Conservation (phyloP, 2,888 invertebrate species). For the Oligia latruncula region DNA sequence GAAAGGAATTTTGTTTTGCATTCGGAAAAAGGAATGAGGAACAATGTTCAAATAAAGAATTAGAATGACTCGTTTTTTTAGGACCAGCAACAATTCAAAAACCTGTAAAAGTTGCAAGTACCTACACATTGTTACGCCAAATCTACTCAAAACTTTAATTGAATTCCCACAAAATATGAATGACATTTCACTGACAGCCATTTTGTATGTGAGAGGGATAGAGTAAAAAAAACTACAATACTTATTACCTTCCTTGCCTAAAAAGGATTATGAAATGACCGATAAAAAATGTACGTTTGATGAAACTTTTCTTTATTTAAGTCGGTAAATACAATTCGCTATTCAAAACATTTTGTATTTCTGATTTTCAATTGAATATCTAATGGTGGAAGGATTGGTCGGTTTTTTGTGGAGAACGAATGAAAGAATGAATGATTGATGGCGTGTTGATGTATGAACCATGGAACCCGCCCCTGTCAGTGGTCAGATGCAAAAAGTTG, state of each 20-base stretch:
- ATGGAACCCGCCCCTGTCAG: slow-evolving; percentile 21
- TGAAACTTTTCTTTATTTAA: slow-evolving; percentile 26
- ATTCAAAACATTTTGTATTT: slow-evolving; percentile 36
- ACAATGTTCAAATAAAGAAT: not conserved
- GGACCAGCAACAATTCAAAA: not conserved
- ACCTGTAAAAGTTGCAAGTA: not conserved
- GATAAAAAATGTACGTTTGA: not conserved
- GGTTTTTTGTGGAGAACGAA: slow-evolving; percentile 33
- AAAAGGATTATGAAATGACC: slow-evolving; percentile 26
- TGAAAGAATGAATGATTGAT: slow-evolving; percentile 54
- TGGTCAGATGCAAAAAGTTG: slow-evolving; percentile 44
- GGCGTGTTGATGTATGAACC: slow-evolving; percentile 39
- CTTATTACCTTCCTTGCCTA: slow-evolving; percentile 13
- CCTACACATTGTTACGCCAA: not conserved
- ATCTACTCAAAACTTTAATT: slow-evolving; percentile 10
- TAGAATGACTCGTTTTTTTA: not conserved
- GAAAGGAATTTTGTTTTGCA: not conserved
- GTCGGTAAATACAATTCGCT: not conserved
- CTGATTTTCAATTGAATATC: slow-evolving; percentile 31
- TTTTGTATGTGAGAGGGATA: slow-evolving; percentile 26
- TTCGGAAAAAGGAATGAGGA: slow-evolving; percentile 4
- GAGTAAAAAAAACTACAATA: slow-evolving; percentile 38
- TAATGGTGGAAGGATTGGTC: slow-evolving; percentile 9
- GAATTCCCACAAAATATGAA: slow-evolving; percentile 20
- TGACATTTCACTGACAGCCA: slow-evolving; percentile 18